phyloP scores from a whole-genome alignment of 2,888 invertebrate genomes.

The Nemurella pictetii region DNA sequence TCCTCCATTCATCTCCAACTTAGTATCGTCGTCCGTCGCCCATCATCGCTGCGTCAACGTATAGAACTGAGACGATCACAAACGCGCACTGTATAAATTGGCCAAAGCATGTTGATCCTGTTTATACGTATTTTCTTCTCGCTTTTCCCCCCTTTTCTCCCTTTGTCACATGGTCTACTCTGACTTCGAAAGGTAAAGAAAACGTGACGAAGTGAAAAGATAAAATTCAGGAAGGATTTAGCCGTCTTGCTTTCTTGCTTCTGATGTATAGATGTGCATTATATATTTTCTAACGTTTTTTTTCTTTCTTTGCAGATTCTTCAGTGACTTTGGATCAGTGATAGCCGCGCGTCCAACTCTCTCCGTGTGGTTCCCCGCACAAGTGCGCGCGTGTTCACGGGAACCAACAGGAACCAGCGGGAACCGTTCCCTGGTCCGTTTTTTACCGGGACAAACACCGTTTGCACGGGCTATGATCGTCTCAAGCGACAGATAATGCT shows the following conservation, averaged over 20 bases:
- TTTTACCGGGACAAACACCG: too few relatives aligned
- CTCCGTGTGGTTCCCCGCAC: too few relatives aligned
- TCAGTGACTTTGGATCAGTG: background rate
- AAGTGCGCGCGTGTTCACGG: too few relatives aligned
- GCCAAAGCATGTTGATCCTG: constrained; percentile 34
- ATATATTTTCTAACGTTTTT: background rate
- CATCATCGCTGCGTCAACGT: too few relatives aligned
- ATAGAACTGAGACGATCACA: too few relatives aligned
- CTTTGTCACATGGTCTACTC: background rate
- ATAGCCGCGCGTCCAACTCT: too few relatives aligned
- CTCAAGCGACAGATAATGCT: background rate
- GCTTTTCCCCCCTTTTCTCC: constrained; percentile 18
- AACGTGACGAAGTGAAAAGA: constrained; percentile 13
- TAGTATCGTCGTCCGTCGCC: constrained; percentile 11
- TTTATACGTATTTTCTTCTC: constrained; percentile 30
- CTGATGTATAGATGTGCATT: background rate
- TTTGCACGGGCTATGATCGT: background rate
- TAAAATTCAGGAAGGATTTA: constrained; percentile 15
- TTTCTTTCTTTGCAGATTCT: constrained; percentile 5
- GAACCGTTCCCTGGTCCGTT: too few relatives aligned
- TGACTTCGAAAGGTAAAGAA: background rate
- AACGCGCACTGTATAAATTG: constrained; percentile 37
- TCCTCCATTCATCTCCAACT: constrained; percentile 10
- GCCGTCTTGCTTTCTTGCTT: constrained; percentile 1
- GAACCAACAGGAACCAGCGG: too few relatives aligned